Conservation (phyloP, 2,113 vertebrate genomes). For the Mormoops blainvillei region DNA sequence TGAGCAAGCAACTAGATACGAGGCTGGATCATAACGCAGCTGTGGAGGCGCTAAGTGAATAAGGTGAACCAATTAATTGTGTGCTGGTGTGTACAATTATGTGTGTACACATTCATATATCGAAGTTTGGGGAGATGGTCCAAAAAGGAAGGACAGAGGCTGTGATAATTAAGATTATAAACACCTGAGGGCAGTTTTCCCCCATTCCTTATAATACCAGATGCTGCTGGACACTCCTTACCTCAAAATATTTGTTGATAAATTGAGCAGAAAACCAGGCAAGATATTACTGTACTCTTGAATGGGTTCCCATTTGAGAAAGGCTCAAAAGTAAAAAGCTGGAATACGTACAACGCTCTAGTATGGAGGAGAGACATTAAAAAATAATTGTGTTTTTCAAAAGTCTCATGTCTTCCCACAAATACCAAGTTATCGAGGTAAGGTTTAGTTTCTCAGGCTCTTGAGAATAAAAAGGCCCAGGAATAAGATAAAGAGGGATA, state of each 20-base stretch:
- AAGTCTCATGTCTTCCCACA: not conserved
- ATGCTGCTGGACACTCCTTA: not conserved
- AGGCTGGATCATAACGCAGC: not conserved
- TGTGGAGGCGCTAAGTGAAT: not conserved
- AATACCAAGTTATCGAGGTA: conserved; percentile 41
- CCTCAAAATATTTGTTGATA: not conserved
- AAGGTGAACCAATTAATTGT: not conserved
- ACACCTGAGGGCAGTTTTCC: not conserved
- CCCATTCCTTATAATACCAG: not conserved
- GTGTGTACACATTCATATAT: not conserved
- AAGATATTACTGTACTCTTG: not conserved
- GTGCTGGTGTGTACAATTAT: not conserved
- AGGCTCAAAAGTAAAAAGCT: not conserved
- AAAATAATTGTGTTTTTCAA: not conserved
- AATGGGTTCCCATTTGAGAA: not conserved
- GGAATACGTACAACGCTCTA: not conserved
- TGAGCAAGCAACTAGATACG: not conserved
- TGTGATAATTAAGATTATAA: not conserved
- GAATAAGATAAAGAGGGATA: conserved; percentile 47
- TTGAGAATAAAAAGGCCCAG: not conserved
- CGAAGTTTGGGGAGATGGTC: not conserved
- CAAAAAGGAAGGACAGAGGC: not conserved
- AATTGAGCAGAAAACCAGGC: not conserved
- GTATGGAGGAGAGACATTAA: not conserved
- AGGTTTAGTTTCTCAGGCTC: not conserved